These are phyloP conservation scores for Callinectes sapidus DNA, from an alignment of 2,888 invertebrate species.

Conservation along the genomic window DNA sequence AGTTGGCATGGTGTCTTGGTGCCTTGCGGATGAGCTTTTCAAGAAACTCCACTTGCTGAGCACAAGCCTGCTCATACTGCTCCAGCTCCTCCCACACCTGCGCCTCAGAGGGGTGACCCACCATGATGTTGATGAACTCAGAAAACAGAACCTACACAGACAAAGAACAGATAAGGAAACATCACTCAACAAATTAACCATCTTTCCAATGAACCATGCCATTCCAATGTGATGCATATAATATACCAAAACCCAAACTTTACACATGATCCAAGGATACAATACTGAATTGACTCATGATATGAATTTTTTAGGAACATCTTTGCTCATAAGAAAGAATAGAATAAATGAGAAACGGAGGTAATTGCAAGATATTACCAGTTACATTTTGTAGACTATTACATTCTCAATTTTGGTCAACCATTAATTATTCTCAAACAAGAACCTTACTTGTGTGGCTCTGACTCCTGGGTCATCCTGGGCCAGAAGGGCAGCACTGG, in stretches of 20 bases:
- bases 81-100: conserved; percentile 72
- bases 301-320: too few species aligned
- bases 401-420: too few species aligned
- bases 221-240: background rate
- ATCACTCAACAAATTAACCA: background rate
- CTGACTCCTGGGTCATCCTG: conserved; percentile 67
- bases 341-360: too few species aligned
- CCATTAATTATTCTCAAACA: background rate
- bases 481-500: conserved; percentile 62
- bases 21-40: conserved; percentile 65
- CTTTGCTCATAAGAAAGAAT: too few species aligned
- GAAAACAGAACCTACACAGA: conserved; percentile 67
- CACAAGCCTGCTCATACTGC: conserved; percentile 68
- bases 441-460: conserved; percentile 59
- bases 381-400: too few species aligned
- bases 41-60: conserved; percentile 64
- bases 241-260: background rate
- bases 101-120: conserved; percentile 67
- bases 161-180: background rate
- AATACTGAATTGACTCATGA: background rate
- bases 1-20: conserved; percentile 68
- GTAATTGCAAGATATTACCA: too few species aligned
- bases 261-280: background rate
- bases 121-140: conserved; percentile 69
- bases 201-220: too few species aligned